These are phyloP conservation scores for Dermolepida albohirtum DNA, from an alignment of 2,888 invertebrate genomes.

Conservation along the genomic window DNA sequence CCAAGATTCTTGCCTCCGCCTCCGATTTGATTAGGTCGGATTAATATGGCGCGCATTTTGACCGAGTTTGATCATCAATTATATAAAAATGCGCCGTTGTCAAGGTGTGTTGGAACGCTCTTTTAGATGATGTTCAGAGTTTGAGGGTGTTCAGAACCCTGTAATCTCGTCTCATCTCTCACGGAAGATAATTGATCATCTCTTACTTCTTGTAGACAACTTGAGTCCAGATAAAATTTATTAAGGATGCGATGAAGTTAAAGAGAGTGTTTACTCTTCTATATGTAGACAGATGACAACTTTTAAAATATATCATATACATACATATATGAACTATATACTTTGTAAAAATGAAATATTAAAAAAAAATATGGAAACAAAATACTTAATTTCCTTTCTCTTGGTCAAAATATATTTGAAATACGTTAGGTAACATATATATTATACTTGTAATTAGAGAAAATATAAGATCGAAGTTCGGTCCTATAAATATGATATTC, in stretches of 20 bases:
- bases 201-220: conserved; percentile 35
- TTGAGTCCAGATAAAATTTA: conserved; percentile 37
- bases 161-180: conserved; percentile 38
- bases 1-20: conserved; percentile 22
- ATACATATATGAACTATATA: too few species aligned
- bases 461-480: too few species aligned
- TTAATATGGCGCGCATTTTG: conserved; percentile 36
- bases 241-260: conserved; percentile 36
- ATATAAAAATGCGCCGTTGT: conserved; percentile 36
- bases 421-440: too few species aligned
- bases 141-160: conserved; percentile 24
- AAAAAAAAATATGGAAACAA: too few species aligned
- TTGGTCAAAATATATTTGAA: too few species aligned
- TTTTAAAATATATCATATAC: not conserved
- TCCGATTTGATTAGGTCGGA: conserved; percentile 30
- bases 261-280: conserved; percentile 12
- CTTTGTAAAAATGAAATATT: too few species aligned
- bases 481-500: too few species aligned
- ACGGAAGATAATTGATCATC: conserved; percentile 35
- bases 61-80: conserved; percentile 38
- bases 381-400: too few species aligned
- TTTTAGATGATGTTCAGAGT: conserved; percentile 28
- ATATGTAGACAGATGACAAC: conserved; percentile 7
- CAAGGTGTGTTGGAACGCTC: conserved; percentile 35
- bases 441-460: too few species aligned